phyloP scores from a whole-genome alignment of 2,797 vertebrate species.

The Petrocephalus sullivani region DNA sequence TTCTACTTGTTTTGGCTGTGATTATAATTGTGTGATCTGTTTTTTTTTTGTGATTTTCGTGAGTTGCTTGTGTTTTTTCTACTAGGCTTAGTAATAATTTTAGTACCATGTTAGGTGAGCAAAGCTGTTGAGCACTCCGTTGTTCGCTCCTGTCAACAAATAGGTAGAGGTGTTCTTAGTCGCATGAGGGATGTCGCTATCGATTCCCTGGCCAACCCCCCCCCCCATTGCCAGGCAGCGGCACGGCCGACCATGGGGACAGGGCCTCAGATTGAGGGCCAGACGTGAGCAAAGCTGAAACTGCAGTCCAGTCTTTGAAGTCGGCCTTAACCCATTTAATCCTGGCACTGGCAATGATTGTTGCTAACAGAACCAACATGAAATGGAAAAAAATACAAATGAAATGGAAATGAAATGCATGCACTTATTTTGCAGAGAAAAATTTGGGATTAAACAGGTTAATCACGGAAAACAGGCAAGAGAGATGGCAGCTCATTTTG shows the following conservation, averaged over 20 bases:
- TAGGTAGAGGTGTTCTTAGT: neutral
- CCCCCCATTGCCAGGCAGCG: neutral
- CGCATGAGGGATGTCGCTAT: neutral
- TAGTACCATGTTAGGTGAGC: neutral
- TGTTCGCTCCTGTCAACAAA: neutral
- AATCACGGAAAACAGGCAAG: neutral
- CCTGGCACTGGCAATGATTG: no score
- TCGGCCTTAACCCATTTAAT: neutral
- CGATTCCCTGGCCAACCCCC: neutral
- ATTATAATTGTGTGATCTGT: neutral
- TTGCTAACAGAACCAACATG: no score
- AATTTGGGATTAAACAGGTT: neutral
- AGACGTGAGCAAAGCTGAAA: neutral
- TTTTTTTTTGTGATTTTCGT: neutral
- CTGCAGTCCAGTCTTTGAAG: neutral
- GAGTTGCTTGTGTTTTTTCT: neutral
- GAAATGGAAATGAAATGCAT: no score
- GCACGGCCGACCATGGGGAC: neutral
- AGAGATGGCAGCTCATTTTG: neutral
- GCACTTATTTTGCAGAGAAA: no score
- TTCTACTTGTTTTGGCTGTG: neutral
- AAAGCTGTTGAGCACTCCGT: neutral
- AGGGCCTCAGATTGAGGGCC: neutral
- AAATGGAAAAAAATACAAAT: no score
- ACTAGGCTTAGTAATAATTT: neutral